These are phyloP conservation scores for Acanthococcus lagerstroemiae DNA, from an alignment of 2,888 invertebrate species.

Conservation along the genomic window DNA sequence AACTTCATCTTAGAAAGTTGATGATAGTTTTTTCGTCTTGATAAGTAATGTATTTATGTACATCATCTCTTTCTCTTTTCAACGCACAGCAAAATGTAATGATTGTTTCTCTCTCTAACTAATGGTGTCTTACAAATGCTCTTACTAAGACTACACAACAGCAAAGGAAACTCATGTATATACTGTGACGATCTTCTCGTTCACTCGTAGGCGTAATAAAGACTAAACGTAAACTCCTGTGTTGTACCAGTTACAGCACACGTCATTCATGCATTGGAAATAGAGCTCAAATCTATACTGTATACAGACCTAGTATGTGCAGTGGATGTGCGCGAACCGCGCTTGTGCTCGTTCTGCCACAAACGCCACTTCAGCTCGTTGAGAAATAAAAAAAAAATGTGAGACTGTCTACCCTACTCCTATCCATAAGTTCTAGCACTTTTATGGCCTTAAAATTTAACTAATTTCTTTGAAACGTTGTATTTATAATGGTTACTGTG, in stretches of 20 bases:
- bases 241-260: neutral
- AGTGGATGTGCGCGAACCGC: neutral
- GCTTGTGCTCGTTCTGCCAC: neutral
- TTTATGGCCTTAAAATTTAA: too few relatives aligned
- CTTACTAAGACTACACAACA: neutral
- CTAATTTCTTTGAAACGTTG: too few relatives aligned
- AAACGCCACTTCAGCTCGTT: neutral
- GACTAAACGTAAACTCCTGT: neutral
- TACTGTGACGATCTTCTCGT: neutral
- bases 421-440: too few relatives aligned
- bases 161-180: neutral
- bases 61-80: neutral
- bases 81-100: constrained; percentile 1
- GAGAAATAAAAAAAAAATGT: neutral
- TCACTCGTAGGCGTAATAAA: neutral
- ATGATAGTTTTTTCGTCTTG: neutral
- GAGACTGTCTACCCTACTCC: too few relatives aligned
- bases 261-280: neutral
- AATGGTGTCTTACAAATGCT: neutral
- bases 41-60: neutral
- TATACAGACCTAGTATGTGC: too few relatives aligned
- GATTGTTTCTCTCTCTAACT: constrained; percentile 1
- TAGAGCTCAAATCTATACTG: too few relatives aligned
- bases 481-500: too few relatives aligned
- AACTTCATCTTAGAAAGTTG: neutral